Evolutionary conservation across 1,140 invertebrate genomes (phyloP), one percentile per base, ranked within the genome.

Genomic region (Listronotus oregonensis): DNA sequence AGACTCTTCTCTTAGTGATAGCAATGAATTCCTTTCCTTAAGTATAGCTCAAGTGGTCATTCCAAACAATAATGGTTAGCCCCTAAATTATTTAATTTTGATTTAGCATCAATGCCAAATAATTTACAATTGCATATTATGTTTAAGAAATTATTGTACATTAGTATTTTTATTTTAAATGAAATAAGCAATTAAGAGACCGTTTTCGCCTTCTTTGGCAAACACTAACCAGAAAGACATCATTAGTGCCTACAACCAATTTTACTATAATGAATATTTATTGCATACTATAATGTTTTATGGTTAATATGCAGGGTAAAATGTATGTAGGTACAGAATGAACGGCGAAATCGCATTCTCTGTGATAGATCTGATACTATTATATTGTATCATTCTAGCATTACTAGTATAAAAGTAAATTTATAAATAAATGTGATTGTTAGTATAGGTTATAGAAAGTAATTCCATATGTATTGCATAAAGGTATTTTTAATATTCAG

Each of bases 321-420:
- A 10, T 12, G 8, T 37, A 31, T 39, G 39, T 54, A 32, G 60
- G 46, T 44, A 54, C 14, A 42, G 7, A 15, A 37, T 14, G 11
- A 44, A 14, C 31, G 50, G 51, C 68, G 69, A 68, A 70, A 72
- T 67, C 70, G 69, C 15, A 64, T 67, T 70, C 73, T 73, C 74
- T 75, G 74, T 75, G 74, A 75, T 75, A 75, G 67, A 70, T 74
- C 72, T 74, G 72, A 70, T 59, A 54, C 57, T 65, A 37, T 58
- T 63, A 42, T 49, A 46, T 69, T 59, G 43, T 69, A 66, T 63
- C 64, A 54, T 58, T 57, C 55, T 64, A 64, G 66, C 50, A 55
- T 60, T 60, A 55, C 18, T 63, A 54, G 42, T n/a, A 39, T 49
- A 54, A 54, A 47, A 43, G 44, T 63, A 63, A 63, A 46, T 43